phyloP scores from a whole-genome alignment of 1,140 invertebrate genomes.

The Drosophila orena region DNA sequence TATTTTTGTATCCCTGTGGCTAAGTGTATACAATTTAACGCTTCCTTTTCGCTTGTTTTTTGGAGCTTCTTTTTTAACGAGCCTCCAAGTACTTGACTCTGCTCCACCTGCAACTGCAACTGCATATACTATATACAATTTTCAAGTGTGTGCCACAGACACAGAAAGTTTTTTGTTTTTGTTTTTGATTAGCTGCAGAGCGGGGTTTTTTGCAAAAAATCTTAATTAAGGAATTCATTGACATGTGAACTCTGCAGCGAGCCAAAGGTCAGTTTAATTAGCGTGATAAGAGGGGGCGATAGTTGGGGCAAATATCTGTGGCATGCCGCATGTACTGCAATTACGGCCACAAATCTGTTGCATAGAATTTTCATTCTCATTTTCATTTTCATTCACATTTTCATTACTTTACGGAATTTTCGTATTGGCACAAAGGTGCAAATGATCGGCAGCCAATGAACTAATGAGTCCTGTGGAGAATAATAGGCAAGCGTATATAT shows the following conservation, averaged over 20 bases:
- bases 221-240: slow-evolving; percentile 48
- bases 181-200: slow-evolving; percentile 10
- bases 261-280: slow-evolving; percentile 51
- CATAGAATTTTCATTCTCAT: background rate
- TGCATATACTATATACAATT: slow-evolving; percentile 20
- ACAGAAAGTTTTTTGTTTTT: slow-evolving; percentile 4
- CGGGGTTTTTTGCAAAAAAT: slow-evolving; percentile 5
- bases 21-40: slow-evolving; percentile 81
- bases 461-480: slow-evolving; percentile 12
- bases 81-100: slow-evolving; percentile 27
- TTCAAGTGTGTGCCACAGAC: slow-evolving; percentile 20
- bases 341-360: slow-evolving; percentile 1
- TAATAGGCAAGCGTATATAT: slow-evolving; percentile 12
- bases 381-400: background rate
- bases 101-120: slow-evolving; percentile 16
- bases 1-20: slow-evolving; percentile 50
- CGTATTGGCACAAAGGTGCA: background rate
- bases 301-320: slow-evolving; percentile 4
- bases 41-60: slow-evolving; percentile 44
- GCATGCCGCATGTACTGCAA: background rate
- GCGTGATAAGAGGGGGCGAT: slow-evolving; percentile 9
- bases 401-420: background rate
- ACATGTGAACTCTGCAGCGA: slow-evolving; percentile 16
- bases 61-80: slow-evolving; percentile 47
- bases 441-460: background rate